phyloP scores from a whole-genome alignment of 2,888 invertebrate species.

The Campoletis raptor region DNA sequence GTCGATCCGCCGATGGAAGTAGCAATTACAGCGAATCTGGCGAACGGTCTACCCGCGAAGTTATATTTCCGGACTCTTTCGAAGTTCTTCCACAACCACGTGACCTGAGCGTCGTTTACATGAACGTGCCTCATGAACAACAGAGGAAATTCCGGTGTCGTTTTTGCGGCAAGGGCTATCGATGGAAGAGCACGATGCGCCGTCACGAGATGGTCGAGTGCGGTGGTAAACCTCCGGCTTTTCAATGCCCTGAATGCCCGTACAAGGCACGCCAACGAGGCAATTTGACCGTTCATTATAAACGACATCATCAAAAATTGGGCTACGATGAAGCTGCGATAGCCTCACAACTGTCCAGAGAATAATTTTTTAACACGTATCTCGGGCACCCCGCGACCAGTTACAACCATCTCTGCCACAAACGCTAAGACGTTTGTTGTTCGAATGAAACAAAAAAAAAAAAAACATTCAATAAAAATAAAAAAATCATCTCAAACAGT shows the following conservation, averaged over 20 bases:
- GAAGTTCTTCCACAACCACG: constrained; percentile 83
- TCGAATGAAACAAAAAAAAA: constrained; percentile 17
- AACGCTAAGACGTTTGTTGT: neutral
- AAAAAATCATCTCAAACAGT: neutral
- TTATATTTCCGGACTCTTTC: constrained; percentile 84
- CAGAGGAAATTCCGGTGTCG: constrained; percentile 91
- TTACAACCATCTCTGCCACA: constrained; percentile 16
- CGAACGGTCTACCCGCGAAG: constrained; percentile 78
- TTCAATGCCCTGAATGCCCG: constrained; percentile 92
- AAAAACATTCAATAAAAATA: neutral
- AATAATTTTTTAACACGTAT: constrained; percentile 52
- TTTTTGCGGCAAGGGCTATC: constrained; percentile 94
- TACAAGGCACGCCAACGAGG: constrained; percentile 93
- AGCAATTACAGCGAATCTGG: constrained; percentile 74
- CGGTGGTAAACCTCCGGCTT: constrained; percentile 93
- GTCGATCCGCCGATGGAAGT: constrained; percentile 70
- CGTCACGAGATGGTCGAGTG: constrained; percentile 94
- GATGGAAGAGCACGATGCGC: constrained; percentile 94
- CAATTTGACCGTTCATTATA: constrained; percentile 92
- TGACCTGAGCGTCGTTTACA: constrained; percentile 84
- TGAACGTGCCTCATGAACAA: constrained; percentile 86
- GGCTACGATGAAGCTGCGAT: constrained; percentile 77
- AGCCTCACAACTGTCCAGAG: constrained; percentile 64
- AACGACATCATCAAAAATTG: constrained; percentile 89
- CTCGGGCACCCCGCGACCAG: constrained; percentile 42